Evolutionary conservation across 2,113 vertebrate genomes (phyloP).

Genomic region (Poeciliopsis turrubarensis): DNA sequence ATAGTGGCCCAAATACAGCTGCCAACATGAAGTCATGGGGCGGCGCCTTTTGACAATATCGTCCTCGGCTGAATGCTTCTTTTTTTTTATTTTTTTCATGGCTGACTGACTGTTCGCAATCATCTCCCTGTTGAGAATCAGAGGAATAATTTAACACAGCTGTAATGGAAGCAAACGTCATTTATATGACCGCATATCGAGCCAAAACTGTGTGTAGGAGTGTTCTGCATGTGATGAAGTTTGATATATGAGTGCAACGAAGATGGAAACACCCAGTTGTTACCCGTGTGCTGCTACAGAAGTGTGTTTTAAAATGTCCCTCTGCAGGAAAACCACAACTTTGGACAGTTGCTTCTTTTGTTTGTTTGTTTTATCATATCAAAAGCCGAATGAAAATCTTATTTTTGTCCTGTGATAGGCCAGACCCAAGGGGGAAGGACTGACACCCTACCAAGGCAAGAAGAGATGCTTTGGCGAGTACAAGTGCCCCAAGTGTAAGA

Average conservation of each 20-base stretch:
- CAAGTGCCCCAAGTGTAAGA: constrained; percentile 98
- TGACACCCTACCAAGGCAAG: constrained; percentile 98
- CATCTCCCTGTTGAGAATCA: constrained; percentile 62
- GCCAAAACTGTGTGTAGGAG: constrained; percentile 41
- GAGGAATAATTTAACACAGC: constrained; percentile 67
- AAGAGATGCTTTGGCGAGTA: constrained; percentile 99
- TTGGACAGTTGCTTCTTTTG: neutral
- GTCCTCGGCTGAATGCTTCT: constrained; percentile 48
- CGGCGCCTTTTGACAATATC: constrained; percentile 54
- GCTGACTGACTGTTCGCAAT: constrained; percentile 65
- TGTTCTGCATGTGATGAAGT: constrained; percentile 38
- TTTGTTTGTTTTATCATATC: neutral
- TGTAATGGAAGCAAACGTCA: constrained; percentile 65
- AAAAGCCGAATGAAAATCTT: neutral
- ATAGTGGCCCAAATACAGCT: constrained; percentile 59
- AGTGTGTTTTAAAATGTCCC: constrained; percentile 20
- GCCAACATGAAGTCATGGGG: constrained; percentile 69
- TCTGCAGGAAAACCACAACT: neutral
- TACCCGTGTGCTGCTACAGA: constrained; percentile 7
- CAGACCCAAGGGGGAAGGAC: constrained; percentile 96
- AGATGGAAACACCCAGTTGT: constrained; percentile 56
- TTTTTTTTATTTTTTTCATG: constrained; percentile 47
- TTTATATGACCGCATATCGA: constrained; percentile 42
- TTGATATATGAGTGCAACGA: constrained; percentile 37
- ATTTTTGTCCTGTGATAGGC: constrained; percentile 80